phyloP scores from a whole-genome alignment of 2,113 vertebrate species.

The Prunella fulvescens region DNA sequence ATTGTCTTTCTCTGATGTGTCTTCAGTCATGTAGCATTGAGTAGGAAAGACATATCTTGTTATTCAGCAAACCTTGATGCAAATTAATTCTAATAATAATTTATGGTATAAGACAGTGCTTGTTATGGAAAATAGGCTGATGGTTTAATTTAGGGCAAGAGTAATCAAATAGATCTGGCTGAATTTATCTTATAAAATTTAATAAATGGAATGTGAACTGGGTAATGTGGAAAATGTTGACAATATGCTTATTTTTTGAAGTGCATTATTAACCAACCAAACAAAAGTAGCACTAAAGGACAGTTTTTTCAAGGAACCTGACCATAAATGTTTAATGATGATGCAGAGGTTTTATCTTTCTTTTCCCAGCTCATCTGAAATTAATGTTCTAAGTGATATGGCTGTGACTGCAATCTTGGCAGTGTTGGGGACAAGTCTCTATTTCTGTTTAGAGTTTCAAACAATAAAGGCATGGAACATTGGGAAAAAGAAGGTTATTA shows the following conservation, averaged over 20 bases:
- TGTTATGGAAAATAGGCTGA: conserved; percentile 9
- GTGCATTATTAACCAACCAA: not conserved
- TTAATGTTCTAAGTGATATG: not conserved
- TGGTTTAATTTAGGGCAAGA: conserved; percentile 26
- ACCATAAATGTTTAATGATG: not conserved
- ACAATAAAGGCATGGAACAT: not conserved
- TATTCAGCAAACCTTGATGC: not conserved
- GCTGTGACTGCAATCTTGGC: not conserved
- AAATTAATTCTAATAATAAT: conserved; percentile 30
- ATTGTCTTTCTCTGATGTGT: not conserved
- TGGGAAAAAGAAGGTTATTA: not conserved
- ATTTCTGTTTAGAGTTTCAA: not conserved
- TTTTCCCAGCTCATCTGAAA: not conserved
- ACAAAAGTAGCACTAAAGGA: not conserved
- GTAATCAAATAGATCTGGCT: conserved; percentile 23
- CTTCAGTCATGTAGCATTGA: not conserved
- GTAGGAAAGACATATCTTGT: not conserved
- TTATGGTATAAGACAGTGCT: not conserved
- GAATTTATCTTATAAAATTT: not conserved
- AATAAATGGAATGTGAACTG: not conserved
- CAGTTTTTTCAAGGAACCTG: not conserved
- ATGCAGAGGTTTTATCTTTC: not conserved
- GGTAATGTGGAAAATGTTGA: not conserved
- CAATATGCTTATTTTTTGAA: not conserved
- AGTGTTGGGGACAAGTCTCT: not conserved